Percentiles rank a stretch among this genome's conserved stretches.
Evolutionary conservation across 2,888 invertebrate species (phyloP).

Genomic region (Uropetala carovei): DNA sequence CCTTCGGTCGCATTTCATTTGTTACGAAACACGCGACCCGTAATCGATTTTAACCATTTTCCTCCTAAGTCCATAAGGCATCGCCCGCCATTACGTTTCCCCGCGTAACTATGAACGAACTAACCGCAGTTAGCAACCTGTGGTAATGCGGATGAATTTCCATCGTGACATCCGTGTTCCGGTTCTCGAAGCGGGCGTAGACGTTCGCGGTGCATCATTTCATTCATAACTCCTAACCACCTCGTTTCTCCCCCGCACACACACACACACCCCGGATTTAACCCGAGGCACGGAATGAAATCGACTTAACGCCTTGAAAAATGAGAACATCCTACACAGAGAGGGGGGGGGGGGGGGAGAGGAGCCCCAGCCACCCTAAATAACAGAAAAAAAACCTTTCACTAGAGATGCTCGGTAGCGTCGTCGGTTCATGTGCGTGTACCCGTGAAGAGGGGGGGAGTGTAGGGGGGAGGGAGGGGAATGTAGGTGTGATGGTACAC

Average conservation of each 20-base stretch:
- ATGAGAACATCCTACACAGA: not conserved
- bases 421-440: too few relatives aligned
- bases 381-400: too few relatives aligned
- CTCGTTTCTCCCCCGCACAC: not conserved
- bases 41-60: not conserved
- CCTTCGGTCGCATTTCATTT: not conserved
- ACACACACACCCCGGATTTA: not conserved
- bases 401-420: too few relatives aligned
- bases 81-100: not conserved
- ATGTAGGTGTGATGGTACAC: not conserved
- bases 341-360: not conserved
- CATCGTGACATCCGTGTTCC: not conserved
- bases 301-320: not conserved
- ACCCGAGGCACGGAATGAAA: not conserved
- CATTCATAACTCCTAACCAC: slow-evolving; percentile 10
- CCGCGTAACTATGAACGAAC: not conserved
- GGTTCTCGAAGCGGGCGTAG: not conserved
- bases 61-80: not conserved
- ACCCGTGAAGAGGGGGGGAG: not conserved
- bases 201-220: not conserved
- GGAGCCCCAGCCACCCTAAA: not conserved
- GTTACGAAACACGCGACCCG: not conserved
- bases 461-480: not conserved
- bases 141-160: not conserved
- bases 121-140: not conserved